Conservation (phyloP, 64 coral and sea anemone genomes). For the Hydrozoanthus tunicans region DNA sequence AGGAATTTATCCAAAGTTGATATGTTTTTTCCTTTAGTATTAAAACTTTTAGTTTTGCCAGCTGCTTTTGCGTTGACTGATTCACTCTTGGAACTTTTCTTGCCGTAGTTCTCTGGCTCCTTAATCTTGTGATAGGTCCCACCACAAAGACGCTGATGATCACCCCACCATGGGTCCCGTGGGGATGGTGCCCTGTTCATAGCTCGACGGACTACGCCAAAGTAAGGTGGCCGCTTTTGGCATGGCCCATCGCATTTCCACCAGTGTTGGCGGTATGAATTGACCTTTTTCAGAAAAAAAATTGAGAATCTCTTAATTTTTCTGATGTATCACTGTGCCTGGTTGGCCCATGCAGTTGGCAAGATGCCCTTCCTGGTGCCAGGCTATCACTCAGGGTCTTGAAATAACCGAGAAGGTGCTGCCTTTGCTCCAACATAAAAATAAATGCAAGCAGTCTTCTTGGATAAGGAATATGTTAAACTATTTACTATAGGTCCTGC, state of each 20-base stretch:
- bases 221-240: constrained; percentile 89
- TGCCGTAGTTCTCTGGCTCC: constrained; percentile 97
- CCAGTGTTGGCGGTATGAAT: constrained; percentile 97
- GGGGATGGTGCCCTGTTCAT: constrained; percentile 96
- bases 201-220: constrained; percentile 87
- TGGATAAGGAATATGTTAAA: not conserved
- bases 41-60: constrained; percentile 29
- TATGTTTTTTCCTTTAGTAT: constrained; percentile 31
- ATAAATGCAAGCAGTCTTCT: not conserved
- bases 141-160: constrained; percentile 90
- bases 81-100: constrained; percentile 70
- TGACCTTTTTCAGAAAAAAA: constrained; percentile 58
- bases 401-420: no score
- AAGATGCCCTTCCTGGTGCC: not conserved
- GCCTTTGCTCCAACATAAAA: no score
- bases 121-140: constrained; percentile 88
- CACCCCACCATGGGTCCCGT: constrained; percentile 90
- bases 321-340: no score
- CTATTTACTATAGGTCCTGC: not conserved
- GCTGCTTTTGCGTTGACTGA: not conserved
- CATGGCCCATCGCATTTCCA: constrained; percentile 96
- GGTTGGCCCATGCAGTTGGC: no score
- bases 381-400: no score
- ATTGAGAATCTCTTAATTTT: no score
- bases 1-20: constrained; percentile 63